Conservation (phyloP, 2,797 vertebrate species). For the Sebastes vulpes region DNA sequence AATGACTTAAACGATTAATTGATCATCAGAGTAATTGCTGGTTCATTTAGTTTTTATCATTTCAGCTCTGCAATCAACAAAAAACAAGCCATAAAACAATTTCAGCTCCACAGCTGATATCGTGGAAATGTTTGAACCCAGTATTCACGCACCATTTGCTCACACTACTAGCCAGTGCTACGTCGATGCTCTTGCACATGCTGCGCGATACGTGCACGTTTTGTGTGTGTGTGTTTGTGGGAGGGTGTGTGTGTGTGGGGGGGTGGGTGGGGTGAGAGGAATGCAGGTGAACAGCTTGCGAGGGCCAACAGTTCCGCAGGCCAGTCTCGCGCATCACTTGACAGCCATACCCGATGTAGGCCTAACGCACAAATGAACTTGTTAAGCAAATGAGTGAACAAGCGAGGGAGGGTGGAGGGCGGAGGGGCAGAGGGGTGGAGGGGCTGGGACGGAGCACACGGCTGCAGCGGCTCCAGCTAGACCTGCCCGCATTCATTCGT, state of each 20-base stretch:
- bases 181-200: slow-evolving; percentile 10
- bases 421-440: not conserved
- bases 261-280: slow-evolving; percentile 4
- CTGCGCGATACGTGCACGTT: not conserved
- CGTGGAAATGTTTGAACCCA: slow-evolving; percentile 21
- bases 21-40: not conserved
- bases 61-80: not conserved
- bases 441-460: slow-evolving; percentile 1
- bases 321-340: slow-evolving; percentile 83
- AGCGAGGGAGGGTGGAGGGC: not conserved
- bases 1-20: not conserved
- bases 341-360: slow-evolving; percentile 75
- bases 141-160: slow-evolving; percentile 43
- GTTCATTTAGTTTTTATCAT: not conserved
- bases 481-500: slow-evolving; percentile 41
- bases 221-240: not conserved
- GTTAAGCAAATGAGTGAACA: slow-evolving; percentile 80
- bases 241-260: not conserved
- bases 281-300: slow-evolving; percentile 88
- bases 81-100: not conserved
- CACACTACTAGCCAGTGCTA: not conserved
- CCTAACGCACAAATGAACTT: slow-evolving; percentile 82
- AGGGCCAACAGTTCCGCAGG: slow-evolving; percentile 77
- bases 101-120: slow-evolving; percentile 11
- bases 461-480: slow-evolving; percentile 35